Percentiles rank a stretch among this genome's conserved stretches.
Conservation (phyloP, 1,140 invertebrate genomes). For the Campodea augens region DNA sequence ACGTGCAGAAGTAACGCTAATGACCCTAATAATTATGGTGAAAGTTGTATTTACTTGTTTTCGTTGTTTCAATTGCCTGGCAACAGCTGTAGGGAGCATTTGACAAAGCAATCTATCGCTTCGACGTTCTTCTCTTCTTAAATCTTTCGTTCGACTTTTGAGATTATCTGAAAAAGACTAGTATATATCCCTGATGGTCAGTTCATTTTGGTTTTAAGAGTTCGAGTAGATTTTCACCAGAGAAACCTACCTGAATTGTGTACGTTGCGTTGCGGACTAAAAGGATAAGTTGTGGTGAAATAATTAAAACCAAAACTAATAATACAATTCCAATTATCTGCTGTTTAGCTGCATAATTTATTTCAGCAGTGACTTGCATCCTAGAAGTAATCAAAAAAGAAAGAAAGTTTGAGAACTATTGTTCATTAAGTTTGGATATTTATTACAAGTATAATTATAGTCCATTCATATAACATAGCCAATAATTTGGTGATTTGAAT, state of each 20-base stretch:
- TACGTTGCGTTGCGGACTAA: constrained; percentile 28
- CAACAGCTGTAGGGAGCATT: constrained; percentile 27
- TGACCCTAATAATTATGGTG: constrained; percentile 1
- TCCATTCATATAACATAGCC: no score
- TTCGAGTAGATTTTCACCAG: neutral
- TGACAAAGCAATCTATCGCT: constrained; percentile 28
- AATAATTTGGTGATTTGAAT: no score
- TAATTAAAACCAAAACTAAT: constrained; percentile 26
- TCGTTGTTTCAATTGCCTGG: constrained; percentile 25
- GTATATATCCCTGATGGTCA: no score
- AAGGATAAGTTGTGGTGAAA: constrained; percentile 30
- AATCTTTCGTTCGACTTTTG: constrained; percentile 19
- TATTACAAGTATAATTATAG: no score
- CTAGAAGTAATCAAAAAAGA: constrained; percentile 15
- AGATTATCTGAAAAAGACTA: constrained; percentile 16
- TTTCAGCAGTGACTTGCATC: constrained; percentile 15
- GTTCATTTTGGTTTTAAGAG: no score
- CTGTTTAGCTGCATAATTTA: constrained; percentile 13
- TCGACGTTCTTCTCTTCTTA: constrained; percentile 27
- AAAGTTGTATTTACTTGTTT: constrained; percentile 19
- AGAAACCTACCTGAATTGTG: constrained; percentile 26
- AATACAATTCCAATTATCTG: constrained; percentile 25
- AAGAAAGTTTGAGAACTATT: no score
- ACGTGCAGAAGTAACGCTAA: neutral
- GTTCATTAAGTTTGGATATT: no score